phyloP scores from a whole-genome alignment of 2,113 vertebrate genomes.

The Pygathrix nemaeus region DNA sequence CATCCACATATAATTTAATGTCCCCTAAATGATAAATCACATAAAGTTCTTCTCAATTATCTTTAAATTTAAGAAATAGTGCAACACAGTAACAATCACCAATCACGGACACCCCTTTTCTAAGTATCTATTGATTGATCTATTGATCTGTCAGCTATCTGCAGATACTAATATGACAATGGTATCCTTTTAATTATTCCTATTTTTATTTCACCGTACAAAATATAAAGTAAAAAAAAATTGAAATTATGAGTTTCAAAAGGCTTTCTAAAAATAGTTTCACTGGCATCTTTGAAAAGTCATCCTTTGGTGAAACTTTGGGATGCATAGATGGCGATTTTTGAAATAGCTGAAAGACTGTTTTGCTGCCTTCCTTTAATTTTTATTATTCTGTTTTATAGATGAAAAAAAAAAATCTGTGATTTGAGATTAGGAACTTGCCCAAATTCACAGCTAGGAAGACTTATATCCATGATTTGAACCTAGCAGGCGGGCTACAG shows the following conservation, averaged over 20 bases:
- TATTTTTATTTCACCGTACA: neutral
- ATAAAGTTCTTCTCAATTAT: neutral
- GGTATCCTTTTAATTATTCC: neutral
- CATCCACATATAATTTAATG: neutral
- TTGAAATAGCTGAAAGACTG: neutral
- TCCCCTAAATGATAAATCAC: neutral
- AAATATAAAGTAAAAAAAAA: neutral
- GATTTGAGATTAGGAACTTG: neutral
- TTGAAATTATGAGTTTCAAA: neutral
- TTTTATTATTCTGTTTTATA: neutral
- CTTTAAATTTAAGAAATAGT: neutral
- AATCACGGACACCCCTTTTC: neutral
- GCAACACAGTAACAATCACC: neutral
- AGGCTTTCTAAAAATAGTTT: neutral
- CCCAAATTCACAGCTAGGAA: neutral
- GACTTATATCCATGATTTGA: neutral
- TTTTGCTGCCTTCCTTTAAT: neutral
- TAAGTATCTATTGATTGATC: neutral
- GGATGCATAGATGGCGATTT: neutral
- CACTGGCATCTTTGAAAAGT: neutral
- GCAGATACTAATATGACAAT: neutral
- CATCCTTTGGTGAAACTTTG: neutral
- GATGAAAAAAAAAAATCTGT: neutral
- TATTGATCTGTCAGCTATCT: neutral
- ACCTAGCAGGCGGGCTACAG: neutral